Conservation (phyloP, 2,888 invertebrate species). For the Microchrysa polita region DNA sequence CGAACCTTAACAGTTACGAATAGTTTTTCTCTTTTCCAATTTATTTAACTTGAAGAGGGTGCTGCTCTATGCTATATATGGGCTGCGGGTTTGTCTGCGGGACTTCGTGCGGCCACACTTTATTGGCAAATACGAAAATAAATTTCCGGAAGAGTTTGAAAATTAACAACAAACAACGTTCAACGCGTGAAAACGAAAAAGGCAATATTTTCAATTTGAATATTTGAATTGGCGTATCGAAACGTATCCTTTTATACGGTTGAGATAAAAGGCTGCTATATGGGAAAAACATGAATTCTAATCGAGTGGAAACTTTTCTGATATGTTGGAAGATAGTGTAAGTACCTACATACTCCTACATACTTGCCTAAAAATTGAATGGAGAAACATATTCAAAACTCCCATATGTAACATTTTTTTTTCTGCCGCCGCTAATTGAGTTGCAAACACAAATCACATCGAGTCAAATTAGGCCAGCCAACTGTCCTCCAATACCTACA, state of each 20-base stretch:
- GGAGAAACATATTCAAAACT: too few relatives aligned
- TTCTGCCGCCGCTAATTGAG: not conserved
- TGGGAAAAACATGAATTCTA: not conserved
- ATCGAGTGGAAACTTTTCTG: not conserved
- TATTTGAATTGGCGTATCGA: not conserved
- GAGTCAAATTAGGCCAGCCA: constrained; percentile 18
- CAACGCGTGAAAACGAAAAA: not conserved
- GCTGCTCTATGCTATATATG: too few relatives aligned
- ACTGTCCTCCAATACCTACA: constrained; percentile 4
- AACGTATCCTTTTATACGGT: not conserved
- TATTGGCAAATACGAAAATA: constrained; percentile 23
- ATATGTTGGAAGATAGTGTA: too few relatives aligned
- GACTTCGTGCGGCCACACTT: constrained; percentile 21
- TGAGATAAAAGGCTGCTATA: not conserved
- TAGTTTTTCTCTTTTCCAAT: constrained; percentile 38
- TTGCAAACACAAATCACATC: constrained; percentile 1
- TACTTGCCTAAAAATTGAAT: too few relatives aligned
- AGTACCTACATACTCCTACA: too few relatives aligned
- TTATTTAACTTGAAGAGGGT: constrained; percentile 42
- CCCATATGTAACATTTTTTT: too few relatives aligned
- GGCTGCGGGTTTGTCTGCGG: not conserved
- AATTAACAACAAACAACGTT: not conserved
- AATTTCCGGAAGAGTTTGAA: constrained; percentile 14
- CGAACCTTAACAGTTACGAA: not conserved
- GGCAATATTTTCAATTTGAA: constrained; percentile 2